Evolutionary conservation across 2,888 invertebrate genomes (phyloP).

Genomic region (Spialia ferax): DNA sequence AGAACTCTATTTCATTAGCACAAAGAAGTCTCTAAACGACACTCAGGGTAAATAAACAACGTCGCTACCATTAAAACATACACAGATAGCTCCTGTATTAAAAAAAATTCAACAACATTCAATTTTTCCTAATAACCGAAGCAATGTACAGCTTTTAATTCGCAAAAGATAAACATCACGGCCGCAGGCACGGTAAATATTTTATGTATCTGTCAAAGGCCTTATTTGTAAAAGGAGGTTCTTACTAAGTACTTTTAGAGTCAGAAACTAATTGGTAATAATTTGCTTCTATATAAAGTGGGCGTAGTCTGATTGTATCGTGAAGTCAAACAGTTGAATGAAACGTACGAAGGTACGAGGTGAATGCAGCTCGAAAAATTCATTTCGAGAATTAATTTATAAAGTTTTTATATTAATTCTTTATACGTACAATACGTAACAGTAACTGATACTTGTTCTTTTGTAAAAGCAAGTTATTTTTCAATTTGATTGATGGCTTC

Average conservation of each 20-base stretch:
- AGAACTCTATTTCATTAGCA: no score
- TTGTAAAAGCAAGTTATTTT: no score
- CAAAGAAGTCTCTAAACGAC: no score
- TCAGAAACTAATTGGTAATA: slow-evolving; percentile 35
- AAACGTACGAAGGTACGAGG: neutral
- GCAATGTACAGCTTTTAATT: neutral
- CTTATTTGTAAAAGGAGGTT: slow-evolving; percentile 20
- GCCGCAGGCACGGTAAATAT: slow-evolving; percentile 8
- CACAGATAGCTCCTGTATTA: neutral
- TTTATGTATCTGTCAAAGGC: slow-evolving; percentile 7
- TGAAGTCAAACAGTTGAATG: slow-evolving; percentile 10
- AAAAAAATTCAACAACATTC: neutral
- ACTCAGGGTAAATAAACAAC: no score
- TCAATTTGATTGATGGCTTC: no score
- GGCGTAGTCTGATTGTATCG: slow-evolving; percentile 27
- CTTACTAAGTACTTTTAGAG: slow-evolving; percentile 19
- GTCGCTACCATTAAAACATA: neutral
- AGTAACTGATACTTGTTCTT: no score
- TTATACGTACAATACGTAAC: no score
- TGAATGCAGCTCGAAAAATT: neutral
- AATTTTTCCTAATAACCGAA: neutral
- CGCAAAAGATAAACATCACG: neutral
- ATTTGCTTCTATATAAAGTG: slow-evolving; percentile 32
- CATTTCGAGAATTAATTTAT: neutral
- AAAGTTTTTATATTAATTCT: no score